Evolutionary conservation across 2,797 vertebrate genomes (phyloP).

Genomic region (Cichlasoma orientale): DNA sequence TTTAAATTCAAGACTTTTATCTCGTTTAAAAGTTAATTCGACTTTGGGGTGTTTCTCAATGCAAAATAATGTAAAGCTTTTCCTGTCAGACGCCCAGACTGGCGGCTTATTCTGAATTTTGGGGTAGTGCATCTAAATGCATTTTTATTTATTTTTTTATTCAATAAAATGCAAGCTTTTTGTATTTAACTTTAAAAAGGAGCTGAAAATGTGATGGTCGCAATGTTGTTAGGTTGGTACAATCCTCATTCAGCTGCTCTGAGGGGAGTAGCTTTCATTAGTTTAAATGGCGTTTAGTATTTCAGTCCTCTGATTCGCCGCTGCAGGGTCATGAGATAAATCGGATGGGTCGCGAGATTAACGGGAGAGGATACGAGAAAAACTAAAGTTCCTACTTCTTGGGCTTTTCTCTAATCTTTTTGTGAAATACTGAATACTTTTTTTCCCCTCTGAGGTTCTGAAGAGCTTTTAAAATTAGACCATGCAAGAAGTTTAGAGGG

Average conservation of each 20-base stretch:
- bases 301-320: background rate
- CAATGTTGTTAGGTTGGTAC: background rate
- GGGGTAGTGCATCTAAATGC: background rate
- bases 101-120: background rate
- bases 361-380: background rate
- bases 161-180: background rate
- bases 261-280: background rate
- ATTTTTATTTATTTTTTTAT: background rate
- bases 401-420: background rate
- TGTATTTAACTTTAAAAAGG: background rate
- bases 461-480: background rate
- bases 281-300: background rate
- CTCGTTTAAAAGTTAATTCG: fast-evolving
- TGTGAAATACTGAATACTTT: background rate
- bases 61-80: background rate
- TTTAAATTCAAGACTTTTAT: background rate
- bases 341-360: background rate
- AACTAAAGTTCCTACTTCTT: background rate
- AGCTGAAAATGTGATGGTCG: background rate
- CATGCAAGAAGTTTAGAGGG: too few species aligned
- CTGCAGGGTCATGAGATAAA: background rate
- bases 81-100: fast-evolving
- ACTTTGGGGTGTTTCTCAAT: too few species aligned
- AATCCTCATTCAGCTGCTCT: background rate
- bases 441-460: background rate